Percentiles rank a stretch among this genome's conserved stretches.
phyloP scores from a whole-genome alignment of 1,140 invertebrate genomes.

The Drosophila auraria region DNA sequence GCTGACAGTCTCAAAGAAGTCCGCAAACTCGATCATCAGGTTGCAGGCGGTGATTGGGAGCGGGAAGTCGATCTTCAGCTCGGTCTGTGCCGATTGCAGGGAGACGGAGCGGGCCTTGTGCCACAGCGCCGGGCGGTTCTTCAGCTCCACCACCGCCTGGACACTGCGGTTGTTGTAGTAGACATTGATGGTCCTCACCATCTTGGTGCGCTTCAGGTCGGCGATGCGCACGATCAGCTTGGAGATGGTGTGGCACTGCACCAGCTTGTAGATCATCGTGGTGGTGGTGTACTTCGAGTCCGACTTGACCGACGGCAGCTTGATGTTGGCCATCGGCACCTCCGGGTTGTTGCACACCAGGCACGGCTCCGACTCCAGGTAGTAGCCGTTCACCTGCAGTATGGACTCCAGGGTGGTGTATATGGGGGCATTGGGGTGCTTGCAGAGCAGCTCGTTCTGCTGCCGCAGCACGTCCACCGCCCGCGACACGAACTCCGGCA shows the following conservation, averaged over 20 bases:
- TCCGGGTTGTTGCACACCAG: constrained; percentile 99
- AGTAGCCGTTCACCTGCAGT: constrained; percentile 98
- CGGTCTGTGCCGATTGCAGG: constrained; percentile 95
- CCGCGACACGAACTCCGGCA: constrained; percentile 92
- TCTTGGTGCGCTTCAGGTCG: constrained; percentile 98
- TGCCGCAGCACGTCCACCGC: constrained; percentile 93
- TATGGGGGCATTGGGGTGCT: constrained; percentile 97
- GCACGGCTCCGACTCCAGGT: constrained; percentile 98
- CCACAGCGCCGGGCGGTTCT: constrained; percentile 95
- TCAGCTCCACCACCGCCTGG: constrained; percentile 98
- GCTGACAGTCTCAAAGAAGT: constrained; percentile 97
- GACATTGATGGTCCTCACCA: constrained; percentile 98
- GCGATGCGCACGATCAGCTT: constrained; percentile 96
- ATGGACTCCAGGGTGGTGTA: constrained; percentile 96
- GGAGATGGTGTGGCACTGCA: constrained; percentile 97
- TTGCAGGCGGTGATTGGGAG: constrained; percentile 98
- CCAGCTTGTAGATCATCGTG: constrained; percentile 98
- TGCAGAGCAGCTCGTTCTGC: constrained; percentile 94
- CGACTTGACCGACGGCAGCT: constrained; percentile 96
- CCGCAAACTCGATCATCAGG: constrained; percentile 99
- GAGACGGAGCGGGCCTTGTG: constrained; percentile 97
- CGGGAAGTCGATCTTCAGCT: constrained; percentile 97
- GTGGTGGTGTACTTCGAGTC: constrained; percentile 99
- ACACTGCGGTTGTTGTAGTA: constrained; percentile 98
- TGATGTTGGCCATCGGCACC: constrained; percentile 95